Percentiles rank a stretch among this genome's conserved stretches.
These are phyloP conservation scores for Apodemia mormo DNA, from an alignment of 2,888 invertebrate genomes.

Conservation along the genomic window DNA sequence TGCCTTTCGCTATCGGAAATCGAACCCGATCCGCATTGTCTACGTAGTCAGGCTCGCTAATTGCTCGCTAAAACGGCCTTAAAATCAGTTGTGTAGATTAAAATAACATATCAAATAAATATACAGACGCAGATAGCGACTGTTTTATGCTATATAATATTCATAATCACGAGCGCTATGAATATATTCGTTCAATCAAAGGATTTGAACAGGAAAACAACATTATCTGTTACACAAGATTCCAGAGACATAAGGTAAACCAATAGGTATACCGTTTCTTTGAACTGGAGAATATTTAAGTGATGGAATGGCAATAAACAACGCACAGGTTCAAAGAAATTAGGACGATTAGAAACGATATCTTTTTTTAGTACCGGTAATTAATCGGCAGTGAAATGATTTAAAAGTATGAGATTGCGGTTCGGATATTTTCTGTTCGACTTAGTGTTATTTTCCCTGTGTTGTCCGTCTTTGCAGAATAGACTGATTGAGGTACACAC, in stretches of 20 bases:
- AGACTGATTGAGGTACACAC: no score
- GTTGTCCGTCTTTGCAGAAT: no score
- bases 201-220: neutral
- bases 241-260: neutral
- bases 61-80: no score
- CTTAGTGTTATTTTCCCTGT: no score
- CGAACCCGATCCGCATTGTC: no score
- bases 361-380: neutral
- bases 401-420: neutral
- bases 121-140: no score
- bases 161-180: no score
- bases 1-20: no score
- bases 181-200: neutral
- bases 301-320: conserved; percentile 4
- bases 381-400: neutral
- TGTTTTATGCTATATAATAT: no score
- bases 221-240: neutral
- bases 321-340: neutral
- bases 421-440: neutral
- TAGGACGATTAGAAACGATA: conserved; percentile 1
- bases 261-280: neutral
- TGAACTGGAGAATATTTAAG: neutral
- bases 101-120: no score
- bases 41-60: no score
- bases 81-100: no score